These are phyloP conservation scores for Lophotis ruficrista DNA, from an alignment of 2,113 vertebrate genomes.

Conservation along the genomic window DNA sequence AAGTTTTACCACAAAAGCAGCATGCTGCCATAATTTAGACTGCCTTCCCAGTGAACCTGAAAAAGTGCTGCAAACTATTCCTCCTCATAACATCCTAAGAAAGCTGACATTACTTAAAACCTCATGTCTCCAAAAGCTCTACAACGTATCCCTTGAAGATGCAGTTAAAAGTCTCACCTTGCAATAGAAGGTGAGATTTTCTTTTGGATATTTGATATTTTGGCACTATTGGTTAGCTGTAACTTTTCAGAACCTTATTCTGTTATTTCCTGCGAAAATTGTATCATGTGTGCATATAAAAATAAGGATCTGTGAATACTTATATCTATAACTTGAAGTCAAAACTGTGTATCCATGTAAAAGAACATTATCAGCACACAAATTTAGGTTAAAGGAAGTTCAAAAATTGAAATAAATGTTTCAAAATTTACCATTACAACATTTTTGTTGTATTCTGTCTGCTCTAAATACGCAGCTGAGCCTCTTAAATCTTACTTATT, in stretches of 20 bases:
- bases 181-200: background rate
- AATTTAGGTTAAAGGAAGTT: background rate
- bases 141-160: background rate
- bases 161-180: background rate
- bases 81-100: background rate
- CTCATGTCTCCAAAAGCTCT: background rate
- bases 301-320: background rate
- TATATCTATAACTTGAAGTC: background rate
- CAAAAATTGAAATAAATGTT: background rate
- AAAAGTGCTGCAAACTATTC: background rate
- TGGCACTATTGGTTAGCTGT: background rate
- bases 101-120: background rate
- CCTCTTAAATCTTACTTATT: background rate
- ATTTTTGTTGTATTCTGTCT: background rate
- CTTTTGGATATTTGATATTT: background rate
- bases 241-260: background rate
- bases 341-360: background rate
- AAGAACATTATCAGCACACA: background rate
- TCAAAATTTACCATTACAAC: background rate
- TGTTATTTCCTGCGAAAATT: background rate
- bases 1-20: background rate
- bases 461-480: background rate
- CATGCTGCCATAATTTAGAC: background rate
- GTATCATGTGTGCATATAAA: background rate
- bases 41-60: background rate